Evolutionary conservation across 2,888 invertebrate genomes (phyloP), one percentile per base, ranked within the genome.

Genomic region (Schrankia costaestrigalis): DNA sequence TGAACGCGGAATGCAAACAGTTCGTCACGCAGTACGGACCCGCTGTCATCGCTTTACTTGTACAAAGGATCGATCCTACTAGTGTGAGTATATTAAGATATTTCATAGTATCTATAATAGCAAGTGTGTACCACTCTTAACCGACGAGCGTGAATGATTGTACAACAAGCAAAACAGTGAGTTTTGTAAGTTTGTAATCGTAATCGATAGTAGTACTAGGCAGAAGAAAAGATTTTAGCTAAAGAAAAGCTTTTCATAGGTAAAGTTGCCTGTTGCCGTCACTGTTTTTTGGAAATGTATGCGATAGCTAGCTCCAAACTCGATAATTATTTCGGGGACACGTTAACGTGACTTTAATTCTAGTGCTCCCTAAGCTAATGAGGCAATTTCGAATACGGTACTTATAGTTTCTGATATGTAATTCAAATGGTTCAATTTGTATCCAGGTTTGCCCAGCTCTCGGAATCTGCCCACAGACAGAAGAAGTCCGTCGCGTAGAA

Each of bases 11-110:
- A 55, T 97, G 97, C 67, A 76, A 89, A 19, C 89, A 92, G 57
- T 96, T 97, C 71, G 90, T 97, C 3, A 88, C 93, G 3, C 90
- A 91, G 46, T 97, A 96, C 71, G 95, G 95, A 9, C 93, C 93
- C 52, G 93, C 94, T 2, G 79, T 96, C 37, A 91, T 96, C 50
- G 93, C 95, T 5, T 72, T 96, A 36, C 71, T 96, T 5, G 93
- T 93, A 21, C 93, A 95, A 70, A 92, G 93, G 71, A 92, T 94
- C 29, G 94, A 95, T 71, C 94, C 95, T 1, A 88, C 93, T 3
- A 84, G 89, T 57, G 92, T 94, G 32, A 84, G 80, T 81, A 10
- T n/a, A n/a, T n/a, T n/a, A n/a, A n/a, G 2, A 11, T 27, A 10
- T 15, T 26, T 9, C 3, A 8, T 7, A 1, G 8, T 18, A 8